A percentile compares a stretch with the other conserved stretches of the same genome.
Conservation (phyloP, 2,113 vertebrate genomes). For the Cololabis saira region DNA sequence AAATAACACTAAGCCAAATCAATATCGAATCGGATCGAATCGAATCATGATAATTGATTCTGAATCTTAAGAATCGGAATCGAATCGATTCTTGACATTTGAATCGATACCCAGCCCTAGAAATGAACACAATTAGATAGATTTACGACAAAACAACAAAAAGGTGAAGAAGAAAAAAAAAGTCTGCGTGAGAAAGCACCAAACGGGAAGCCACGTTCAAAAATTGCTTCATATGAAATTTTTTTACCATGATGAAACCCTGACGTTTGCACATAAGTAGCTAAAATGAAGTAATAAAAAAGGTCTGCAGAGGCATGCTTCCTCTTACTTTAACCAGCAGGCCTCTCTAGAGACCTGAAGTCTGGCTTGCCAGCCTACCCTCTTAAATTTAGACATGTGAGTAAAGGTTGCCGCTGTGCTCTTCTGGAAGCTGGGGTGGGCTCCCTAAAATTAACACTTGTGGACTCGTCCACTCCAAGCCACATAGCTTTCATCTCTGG, state of each 20-base stretch:
- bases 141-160: background rate
- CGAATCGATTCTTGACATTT: too few species aligned
- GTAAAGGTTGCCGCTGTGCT: conserved; percentile 56
- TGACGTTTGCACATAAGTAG: background rate
- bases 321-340: conserved; percentile 5
- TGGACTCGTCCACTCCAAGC: conserved; percentile 62
- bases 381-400: conserved; percentile 72
- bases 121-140: background rate
- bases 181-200: background rate
- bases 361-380: conserved; percentile 45
- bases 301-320: conserved; percentile 1
- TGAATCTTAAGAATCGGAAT: too few species aligned
- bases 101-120: too few species aligned
- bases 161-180: conserved; percentile 1
- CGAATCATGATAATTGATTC: too few species aligned
- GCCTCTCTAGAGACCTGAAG: conserved; percentile 37
- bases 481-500: conserved; percentile 78
- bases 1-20: too few species aligned
- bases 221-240: too few species aligned
- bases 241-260: background rate
- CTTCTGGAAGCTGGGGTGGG: conserved; percentile 60
- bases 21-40: too few species aligned
- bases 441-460: conserved; percentile 84
- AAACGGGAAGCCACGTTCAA: too few species aligned
- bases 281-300: background rate